A percentile compares a stretch with the other conserved stretches of the same genome.
Conservation (phyloP, 1,140 invertebrate genomes). For the Ceratoteleas bidentatus region DNA sequence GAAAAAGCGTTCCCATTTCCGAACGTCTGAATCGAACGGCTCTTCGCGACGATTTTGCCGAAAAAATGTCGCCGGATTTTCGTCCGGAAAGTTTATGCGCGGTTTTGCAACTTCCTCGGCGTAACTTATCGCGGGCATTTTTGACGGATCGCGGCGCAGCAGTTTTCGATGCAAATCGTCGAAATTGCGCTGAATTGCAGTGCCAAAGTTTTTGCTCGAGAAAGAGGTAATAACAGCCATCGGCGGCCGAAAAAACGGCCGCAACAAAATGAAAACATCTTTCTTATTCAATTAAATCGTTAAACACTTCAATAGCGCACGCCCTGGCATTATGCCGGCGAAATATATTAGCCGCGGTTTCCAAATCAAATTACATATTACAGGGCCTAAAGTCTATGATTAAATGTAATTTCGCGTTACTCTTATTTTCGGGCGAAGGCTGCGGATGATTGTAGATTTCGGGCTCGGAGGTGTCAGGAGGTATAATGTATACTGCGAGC, state of each 20-base stretch:
- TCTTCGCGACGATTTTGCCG: too few species aligned
- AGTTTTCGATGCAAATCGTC: background rate
- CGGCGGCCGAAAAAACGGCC: background rate
- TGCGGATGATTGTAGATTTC: conserved; percentile 36
- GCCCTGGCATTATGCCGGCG: conserved; percentile 3
- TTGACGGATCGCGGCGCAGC: background rate
- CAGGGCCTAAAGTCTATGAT: conserved; percentile 30
- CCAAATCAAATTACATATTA: conserved; percentile 41
- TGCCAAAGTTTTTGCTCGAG: background rate
- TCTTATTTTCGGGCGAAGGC: conserved; percentile 22
- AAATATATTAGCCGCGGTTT: conserved; percentile 37
- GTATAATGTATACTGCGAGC: conserved; percentile 21
- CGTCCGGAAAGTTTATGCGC: too few species aligned
- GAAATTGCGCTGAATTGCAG: conserved; percentile 1
- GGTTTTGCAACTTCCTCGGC: background rate
- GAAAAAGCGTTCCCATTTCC: too few species aligned
- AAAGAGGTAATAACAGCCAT: conserved; percentile 16
- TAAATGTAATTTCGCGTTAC: conserved; percentile 29
- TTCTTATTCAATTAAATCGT: conserved; percentile 46
- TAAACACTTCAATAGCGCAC: conserved; percentile 28
- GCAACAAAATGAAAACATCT: conserved; percentile 19
- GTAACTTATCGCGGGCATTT: background rate
- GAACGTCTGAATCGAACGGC: too few species aligned
- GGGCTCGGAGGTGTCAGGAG: conserved; percentile 19
- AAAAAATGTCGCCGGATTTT: too few species aligned